Base-by-base conservation (phyloP, 2,113 vertebrate genomes). In the Pavo muticus region DNA sequence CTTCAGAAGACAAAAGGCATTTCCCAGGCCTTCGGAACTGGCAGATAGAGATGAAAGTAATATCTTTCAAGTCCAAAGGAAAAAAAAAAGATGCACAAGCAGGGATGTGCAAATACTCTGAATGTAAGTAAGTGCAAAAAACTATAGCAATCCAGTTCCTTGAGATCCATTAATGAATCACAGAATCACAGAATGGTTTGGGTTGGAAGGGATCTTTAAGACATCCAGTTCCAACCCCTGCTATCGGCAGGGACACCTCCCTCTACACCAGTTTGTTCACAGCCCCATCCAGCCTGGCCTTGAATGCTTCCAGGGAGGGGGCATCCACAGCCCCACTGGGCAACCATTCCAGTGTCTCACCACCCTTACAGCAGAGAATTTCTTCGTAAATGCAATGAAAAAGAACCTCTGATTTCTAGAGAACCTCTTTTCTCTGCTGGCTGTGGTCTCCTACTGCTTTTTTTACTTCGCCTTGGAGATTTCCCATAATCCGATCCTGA, bases 371-470 rank as follows among this genome's bases (percentile, higher is more conserved):
- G 52, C 17, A 54, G 30, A 54, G 15, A 54, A 54, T 30, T 54
- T 54, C 52, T 30, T 54, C 52, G 9, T 54, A 2, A 59, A 63
- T 4, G 14, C 14, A 94, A 54, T 18, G 16, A 48, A 91, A 47
- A 95, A 94, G 68, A 84, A 99, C 98, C 98, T 97, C 71, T 92
- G 16, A 35, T 74, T 96, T 71, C 25, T 80, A 59, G 17, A 97
- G 11, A 40, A 61, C 67, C 37, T 91, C 47, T 5, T 37, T 77
- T 97, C 93, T 61, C 94, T 90, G 63, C 63, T 95, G 77, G 95
- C 92, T 65, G 94, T 35, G 44, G 6, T 44, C 50, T 78, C 45
- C 83, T 88, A 65, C 69, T 89, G 57, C 0, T 21, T 18, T 39
- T 95, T 87, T 74, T 97, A 67, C 50, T 75, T 85, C 11, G 47